Base-by-base conservation (phyloP, 2,888 invertebrate species). In the Tenthredo scrophulariae region DNA sequence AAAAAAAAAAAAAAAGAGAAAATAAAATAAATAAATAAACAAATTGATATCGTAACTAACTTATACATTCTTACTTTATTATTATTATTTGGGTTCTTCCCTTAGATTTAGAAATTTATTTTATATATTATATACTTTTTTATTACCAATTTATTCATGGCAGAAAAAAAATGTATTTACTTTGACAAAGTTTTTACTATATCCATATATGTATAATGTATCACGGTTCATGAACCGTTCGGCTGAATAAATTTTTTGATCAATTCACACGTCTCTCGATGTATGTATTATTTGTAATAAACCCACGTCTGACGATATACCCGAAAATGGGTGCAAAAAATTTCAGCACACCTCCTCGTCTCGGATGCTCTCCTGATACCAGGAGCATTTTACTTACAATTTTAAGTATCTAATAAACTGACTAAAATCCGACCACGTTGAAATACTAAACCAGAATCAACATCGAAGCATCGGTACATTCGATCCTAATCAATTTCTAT, bases 41-140 rank as follows among this genome's bases (percentile, higher is more conserved):
- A 67, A 67, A 77, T n/a, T 18, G 33, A 50, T 50, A 77, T 77
- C 10, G 7, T 54, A 77, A 77, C 77, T 77, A 50, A 50, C 33
- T 46, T 50, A 77, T 50, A 77, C 26, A 50, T 77, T 50, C 29
- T 77, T 77, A 77, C 6, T 77, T 33, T 67, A 33, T 26, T 62
- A 62, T 75, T 50, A 29, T 75, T 75, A 50, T 50, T 10, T 40
- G 54, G 77, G 77, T 54, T 77, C 18, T 54, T 77, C 77, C 77
- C 77, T 22, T 22, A 29, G 10, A 26, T 77, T 29, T 77, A 77
- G 54, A 33, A 77, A 50, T 54, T 77, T 54, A 77, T 77, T 77
- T 33, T 33, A 50, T 13, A 50, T 46, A 40, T 75, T 75, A n/a
- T n/a, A 22, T 46, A 46, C 9, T 33, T 26, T 77, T 29, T 77